Evolutionary conservation across 2,113 vertebrate genomes (phyloP), one percentile per base, ranked within the genome.

Genomic region (Trogon melanurus): DNA sequence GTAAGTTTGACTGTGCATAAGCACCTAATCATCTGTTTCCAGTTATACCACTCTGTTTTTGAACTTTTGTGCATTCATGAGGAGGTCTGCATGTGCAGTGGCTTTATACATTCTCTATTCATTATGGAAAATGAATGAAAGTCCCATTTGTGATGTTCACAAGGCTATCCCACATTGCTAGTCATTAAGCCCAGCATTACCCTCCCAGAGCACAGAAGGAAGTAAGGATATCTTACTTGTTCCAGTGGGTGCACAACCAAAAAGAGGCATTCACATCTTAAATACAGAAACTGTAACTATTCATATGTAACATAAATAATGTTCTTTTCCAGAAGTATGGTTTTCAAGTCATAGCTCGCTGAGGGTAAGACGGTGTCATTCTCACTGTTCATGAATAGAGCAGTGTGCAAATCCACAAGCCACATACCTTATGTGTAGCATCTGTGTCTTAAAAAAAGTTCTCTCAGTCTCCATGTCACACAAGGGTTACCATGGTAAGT

Each of bases 231-330:
- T 86, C 36, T 91, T 92, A 86, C 47, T 30, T 27, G 70, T 90
- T 95, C 81, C 86, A 91, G 58, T 72, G 69, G 38, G 50, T 91
- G 74, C 69, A 72, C 69, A 93, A 95, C 73, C 88, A 93, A 88
- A 96, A 96, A 74, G 93, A 92, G 36, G 44, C 75, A 88, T 96
- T 96, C 82, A 94, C 83, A 60, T 81, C 58, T 91, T 91, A 93
- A 96, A 80, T n/a, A 85, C 58, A 75, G 67, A 96, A 58, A 92
- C 70, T 90, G 83, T 70, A 91, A 80, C 91, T 89, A 89, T 97
- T 96, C 94, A 96, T 94, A 75, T 60, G 58, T 81, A 95, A 89
- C 61, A 93, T 87, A 96, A 97, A 97, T 97, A 95, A 97, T 93
- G 75, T 95, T 95, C 26, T 94, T 96, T 96, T 93, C 78, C 79